phyloP scores from a whole-genome alignment of 2,113 vertebrate species.

The Trachemys scripta region DNA sequence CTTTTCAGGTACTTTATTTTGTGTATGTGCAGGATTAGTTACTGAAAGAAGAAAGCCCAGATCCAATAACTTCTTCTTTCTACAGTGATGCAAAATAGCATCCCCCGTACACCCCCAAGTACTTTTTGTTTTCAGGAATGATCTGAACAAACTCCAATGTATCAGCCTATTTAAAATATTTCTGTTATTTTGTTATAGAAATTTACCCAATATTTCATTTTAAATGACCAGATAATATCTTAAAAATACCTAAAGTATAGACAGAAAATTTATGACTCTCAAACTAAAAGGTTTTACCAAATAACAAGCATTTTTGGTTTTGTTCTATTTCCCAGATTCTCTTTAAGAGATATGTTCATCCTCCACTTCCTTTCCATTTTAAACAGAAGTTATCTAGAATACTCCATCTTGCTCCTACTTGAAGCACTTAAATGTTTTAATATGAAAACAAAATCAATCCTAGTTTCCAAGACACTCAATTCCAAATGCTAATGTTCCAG shows the following conservation, averaged over 20 bases:
- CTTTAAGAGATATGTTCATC: neutral
- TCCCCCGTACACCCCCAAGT: neutral
- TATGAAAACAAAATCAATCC: neutral
- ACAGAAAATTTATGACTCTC: neutral
- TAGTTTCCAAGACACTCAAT: neutral
- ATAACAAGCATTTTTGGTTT: neutral
- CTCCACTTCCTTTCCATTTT: neutral
- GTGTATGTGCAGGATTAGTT: neutral
- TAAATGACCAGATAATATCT: neutral
- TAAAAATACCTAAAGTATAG: neutral
- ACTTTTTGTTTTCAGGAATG: neutral
- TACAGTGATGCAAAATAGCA: neutral
- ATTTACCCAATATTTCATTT: neutral
- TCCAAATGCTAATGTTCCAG: neutral
- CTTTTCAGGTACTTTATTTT: neutral
- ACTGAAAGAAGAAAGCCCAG: neutral
- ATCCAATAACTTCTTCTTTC: neutral
- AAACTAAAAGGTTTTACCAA: neutral
- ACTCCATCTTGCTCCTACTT: neutral
- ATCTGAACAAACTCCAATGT: rapidly evolving
- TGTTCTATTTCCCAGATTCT: neutral
- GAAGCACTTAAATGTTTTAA: neutral
- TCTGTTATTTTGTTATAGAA: neutral
- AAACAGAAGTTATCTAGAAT: neutral
- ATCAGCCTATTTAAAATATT: neutral